phyloP scores from a whole-genome alignment of 2,113 vertebrate genomes.

The Dasyurus viverrinus region DNA sequence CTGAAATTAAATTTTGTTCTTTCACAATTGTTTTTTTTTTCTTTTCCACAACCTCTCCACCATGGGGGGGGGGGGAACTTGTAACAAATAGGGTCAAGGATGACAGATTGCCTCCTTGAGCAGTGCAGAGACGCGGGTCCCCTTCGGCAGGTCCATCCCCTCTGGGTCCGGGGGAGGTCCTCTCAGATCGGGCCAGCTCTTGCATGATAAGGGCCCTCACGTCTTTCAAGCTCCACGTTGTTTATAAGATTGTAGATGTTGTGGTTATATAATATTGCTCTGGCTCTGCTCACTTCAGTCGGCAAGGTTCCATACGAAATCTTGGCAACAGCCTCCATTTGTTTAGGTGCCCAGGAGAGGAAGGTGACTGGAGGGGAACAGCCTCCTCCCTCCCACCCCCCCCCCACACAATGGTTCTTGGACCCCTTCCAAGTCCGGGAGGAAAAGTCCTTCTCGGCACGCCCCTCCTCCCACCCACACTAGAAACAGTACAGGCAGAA shows the following conservation, averaged over 20 bases:
- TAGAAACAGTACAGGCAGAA: background rate
- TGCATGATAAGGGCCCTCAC: background rate
- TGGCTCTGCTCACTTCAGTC: background rate
- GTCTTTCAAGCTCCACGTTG: background rate
- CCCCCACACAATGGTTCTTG: background rate
- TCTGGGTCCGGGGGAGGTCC: background rate
- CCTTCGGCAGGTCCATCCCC: too few relatives aligned
- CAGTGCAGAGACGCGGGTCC: background rate
- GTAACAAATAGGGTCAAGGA: background rate
- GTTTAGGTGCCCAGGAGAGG: background rate
- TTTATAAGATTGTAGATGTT: background rate
- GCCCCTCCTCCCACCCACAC: background rate
- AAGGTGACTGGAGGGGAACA: background rate
- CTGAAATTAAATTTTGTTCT: background rate
- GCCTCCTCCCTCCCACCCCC: background rate
- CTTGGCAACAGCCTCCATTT: background rate
- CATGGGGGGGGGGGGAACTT: too few relatives aligned
- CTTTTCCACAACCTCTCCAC: background rate
- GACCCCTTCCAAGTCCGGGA: background rate
- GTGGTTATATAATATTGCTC: background rate
- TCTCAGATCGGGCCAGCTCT: background rate
- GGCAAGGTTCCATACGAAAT: background rate
- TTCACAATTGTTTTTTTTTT: background rate
- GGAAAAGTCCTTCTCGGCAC: background rate
- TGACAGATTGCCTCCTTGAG: background rate